Base-by-base conservation (phyloP, 2,113 vertebrate genomes). In the Lepus europaeus region DNA sequence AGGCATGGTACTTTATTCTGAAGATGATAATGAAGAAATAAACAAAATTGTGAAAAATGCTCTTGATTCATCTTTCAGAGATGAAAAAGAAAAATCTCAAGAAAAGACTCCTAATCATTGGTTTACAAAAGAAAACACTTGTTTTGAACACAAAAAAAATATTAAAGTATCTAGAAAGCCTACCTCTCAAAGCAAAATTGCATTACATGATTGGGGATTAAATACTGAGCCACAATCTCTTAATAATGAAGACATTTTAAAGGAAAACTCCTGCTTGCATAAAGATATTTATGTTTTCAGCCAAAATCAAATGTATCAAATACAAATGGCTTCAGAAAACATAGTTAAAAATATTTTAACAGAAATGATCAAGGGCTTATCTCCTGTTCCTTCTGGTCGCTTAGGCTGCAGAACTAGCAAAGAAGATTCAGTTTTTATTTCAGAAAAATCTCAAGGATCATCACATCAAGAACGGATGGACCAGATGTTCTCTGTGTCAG, bases 1-100 rank as follows among this genome's bases (percentile, higher is more conserved):
- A 36, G 97, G 97, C 12, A 97, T 97, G 95, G 95, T 97, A 25
- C 59, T 97, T 70, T 97, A 97, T 89, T 95, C 97, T 83, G 97
- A 97, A 33, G 97, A 97, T 39, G 95, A 97, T 36, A 94, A 53
- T 90, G 96, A 97, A 85, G 97, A 97, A 89, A 95, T 97, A 81
- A 93, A 97, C 6, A 93, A 85, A 73, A 94, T 96, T 64, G 95
- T 97, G 20, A 86, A 95, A 90, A 97, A 45, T 61, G 95, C 89
- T 6, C 93, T 97, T 19, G 85, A 96, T 31, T 96, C 96, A 88
- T 96, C 95, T 82, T 31, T 96, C 49, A 90, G 17, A 80, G 92
- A 95, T 45, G 95, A 97, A 80, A 89, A 70, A 82, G 19, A 27
- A 81, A 93, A 77, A 31, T 56, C 87, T 45, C 49, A 33, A 70